Base-by-base conservation (phyloP, 1,140 invertebrate genomes). In the Orius insidiosus region DNA sequence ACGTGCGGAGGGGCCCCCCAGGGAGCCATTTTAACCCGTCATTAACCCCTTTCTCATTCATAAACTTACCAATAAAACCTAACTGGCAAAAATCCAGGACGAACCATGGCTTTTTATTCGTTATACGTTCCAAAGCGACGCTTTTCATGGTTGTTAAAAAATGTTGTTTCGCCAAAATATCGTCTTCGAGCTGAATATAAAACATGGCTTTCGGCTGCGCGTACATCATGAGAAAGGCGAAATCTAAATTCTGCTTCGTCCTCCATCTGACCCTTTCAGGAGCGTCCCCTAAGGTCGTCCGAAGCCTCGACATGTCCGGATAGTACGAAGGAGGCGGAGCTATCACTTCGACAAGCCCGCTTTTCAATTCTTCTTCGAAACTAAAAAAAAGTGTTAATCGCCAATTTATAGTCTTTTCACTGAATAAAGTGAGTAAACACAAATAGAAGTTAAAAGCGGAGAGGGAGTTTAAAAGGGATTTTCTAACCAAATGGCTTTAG, bases 211-310 rank as follows among this genome's bases (percentile, higher is more conserved):
- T 79, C 0, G 74, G 72, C 55, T 88, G 83, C 7, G 82, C 81
- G 60, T 95, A 96, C 51, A 92, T 82, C 93, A 97, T 97, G 1
- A 98, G 67, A 62, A 89, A 97, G 5, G 89, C 82, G 63, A 86
- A 93, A 61, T 98, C 93, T 36, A 94, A 67, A 63, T 96, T 96
- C 63, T 98, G 93, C 60, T 97, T 98, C 1, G 89, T 90, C 39
- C 92, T 68, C 93, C 93, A 97, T 53, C 80, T 71, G 0, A 95
- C 85, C 18, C 92, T 69, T 57, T 94, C 87, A 48, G 75, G 67
- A 3, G 86, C 74, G 63, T 96, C 92, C 0, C 89, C 89, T 3
- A 95, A 66, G 1, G 86, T 93, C 15, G 76, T 68, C 10, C 74
- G 71, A 18, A 92, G 56, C 33, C 74, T 73, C 30, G 82, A 68